Base-by-base conservation (phyloP, 2,113 vertebrate genomes). In the Chroicocephalus ridibundus region DNA sequence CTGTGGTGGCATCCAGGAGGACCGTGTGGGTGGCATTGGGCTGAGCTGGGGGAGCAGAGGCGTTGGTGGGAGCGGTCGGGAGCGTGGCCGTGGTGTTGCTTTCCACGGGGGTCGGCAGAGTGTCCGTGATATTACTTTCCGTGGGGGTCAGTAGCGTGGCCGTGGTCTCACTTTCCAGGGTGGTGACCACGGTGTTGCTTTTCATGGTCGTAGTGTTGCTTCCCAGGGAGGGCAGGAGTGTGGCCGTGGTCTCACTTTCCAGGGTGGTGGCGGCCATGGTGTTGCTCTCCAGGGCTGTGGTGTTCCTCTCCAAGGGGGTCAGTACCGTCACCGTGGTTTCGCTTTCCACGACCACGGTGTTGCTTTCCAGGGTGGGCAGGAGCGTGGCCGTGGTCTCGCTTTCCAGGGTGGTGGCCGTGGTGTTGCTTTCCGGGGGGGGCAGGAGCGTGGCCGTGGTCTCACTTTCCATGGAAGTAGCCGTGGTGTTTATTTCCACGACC, bases 61-160 rank as follows among this genome's bases (percentile, higher is more conserved):
- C 1, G 2, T 22, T 71, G 44, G 16, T 13, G 55, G 55, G 10
- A 13, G 46, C 0, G 2, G 55, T 13, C 17, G 18, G 24, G 17
- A 65, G 10, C 2, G 2, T n/a, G 47, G 24, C 10, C 4, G 5
- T 15, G 25, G 36, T 24, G 24, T 9, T 19, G 4, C 24, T 27
- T 26, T 36, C 47, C 68, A 34, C 2, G 11, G 15, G 10, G 54
- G 15, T 55, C 10, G 10, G 54, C 18, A 31, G 29, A 8, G 21
- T 36, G 32, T 7, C 24, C 16, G 8, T 49, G 46, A 34, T 70
- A 15, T 25, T 6, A 2, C 13, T 15, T 21, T 58, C 72, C 31
- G 10, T 4, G 54, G 29, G 9, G 16, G 29, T 6, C 5, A 15
- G 16, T 55, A 9, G 3, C 3, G 10, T 55, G 10, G 29, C 54